Base-by-base conservation (phyloP, 2,888 invertebrate species). In the Erynnis tages region DNA sequence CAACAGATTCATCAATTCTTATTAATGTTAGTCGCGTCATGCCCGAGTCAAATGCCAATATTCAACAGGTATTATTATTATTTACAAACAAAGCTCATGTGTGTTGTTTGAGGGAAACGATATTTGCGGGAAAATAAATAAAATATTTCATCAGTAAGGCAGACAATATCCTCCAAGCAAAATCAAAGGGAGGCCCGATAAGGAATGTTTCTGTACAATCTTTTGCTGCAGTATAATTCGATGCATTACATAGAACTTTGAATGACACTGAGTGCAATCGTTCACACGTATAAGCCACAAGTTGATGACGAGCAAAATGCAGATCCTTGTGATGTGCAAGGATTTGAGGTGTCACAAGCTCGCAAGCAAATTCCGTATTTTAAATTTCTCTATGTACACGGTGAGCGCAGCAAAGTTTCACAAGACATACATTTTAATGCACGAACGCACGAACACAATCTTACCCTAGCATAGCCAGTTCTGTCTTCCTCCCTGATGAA, bases 401-500 rank as follows among this genome's bases (percentile, higher is more conserved):
- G 60, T 67, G 69, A 71, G 77, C 76, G 82, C 80, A 76, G 74
- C 71, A 71, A 72, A 71, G 59, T 59, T 57, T 67, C 73, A 76
- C 74, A 79, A 74, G 69, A 77, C 76, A 79, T 73, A 81, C 83
- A 84, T 76, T 73, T 75, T 81, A 82, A 77, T 71, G 77, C 84
- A 83, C 69, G 73, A 85, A 86, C 83, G 77, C 84, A 83, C 69
- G 73, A 85, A 86, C 83, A 82, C 80, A 71, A 62, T 78, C 90
- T 90, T 90, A 90, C 90, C 90, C 90, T 88, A 85, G 74, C 86
- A 90, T 82, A 90, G 85, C 89, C 90, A 81, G 82, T 80, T 81
- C 83, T 86, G 84, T 90, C 90, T 82, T 88, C 90, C 88, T 90
- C 90, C 90, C 90, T 90, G 88, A 88, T 89, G 83, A 90, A 88